These are phyloP conservation scores for Macroglossus sobrinus DNA, from an alignment of 2,113 vertebrate genomes.

Conservation along the genomic window DNA sequence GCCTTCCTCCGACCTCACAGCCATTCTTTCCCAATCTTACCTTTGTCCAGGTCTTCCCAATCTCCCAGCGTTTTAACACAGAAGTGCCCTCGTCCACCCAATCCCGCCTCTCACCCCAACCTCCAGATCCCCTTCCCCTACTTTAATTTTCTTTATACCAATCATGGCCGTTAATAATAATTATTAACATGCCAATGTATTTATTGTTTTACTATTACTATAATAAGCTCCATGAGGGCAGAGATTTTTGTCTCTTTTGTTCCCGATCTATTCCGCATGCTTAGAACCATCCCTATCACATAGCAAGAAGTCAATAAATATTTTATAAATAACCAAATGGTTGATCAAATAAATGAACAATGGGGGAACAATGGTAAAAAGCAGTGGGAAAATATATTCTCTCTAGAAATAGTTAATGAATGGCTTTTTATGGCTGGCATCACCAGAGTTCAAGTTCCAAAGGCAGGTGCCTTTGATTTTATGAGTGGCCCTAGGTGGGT, in stretches of 20 bases:
- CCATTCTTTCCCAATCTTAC: neutral
- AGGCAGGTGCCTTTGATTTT: neutral
- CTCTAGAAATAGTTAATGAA: neutral
- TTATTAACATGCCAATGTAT: neutral
- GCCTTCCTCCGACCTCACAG: neutral
- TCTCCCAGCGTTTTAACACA: neutral
- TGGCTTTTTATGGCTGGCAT: neutral
- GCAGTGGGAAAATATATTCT: neutral
- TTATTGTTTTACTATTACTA: neutral
- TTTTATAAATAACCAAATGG: neutral
- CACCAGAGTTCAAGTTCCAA: slow-evolving; percentile 17
- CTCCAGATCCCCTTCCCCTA: neutral
- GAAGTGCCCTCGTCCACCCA: neutral
- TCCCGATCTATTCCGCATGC: neutral
- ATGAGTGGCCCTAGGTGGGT: neutral
- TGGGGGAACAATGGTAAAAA: neutral
- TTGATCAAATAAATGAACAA: neutral
- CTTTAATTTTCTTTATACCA: neutral
- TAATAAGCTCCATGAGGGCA: neutral
- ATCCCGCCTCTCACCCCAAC: neutral
- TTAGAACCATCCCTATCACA: neutral
- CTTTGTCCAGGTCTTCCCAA: neutral
- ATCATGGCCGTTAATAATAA: neutral
- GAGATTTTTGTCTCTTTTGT: neutral
- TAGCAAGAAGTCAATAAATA: neutral